Conservation (phyloP, 1,140 invertebrate genomes). For the Hestina assimilis region DNA sequence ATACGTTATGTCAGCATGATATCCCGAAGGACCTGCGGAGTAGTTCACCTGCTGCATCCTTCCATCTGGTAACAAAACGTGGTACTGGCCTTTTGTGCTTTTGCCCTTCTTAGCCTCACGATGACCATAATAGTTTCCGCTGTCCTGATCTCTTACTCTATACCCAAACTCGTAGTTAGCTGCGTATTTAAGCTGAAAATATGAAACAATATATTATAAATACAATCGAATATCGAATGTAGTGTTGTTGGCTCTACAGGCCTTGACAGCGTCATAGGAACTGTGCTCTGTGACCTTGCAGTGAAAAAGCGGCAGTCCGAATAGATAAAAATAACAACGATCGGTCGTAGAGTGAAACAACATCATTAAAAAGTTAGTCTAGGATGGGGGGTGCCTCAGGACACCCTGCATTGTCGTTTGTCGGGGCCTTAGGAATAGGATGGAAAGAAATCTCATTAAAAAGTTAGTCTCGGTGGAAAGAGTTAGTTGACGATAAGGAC, state of each 20-base stretch:
- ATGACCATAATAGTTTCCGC: slow-evolving; percentile 86
- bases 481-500: too few species aligned
- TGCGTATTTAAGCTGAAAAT: slow-evolving; percentile 81
- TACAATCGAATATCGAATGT: background rate
- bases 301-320: too few species aligned
- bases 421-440: too few species aligned
- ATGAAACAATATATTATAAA: background rate
- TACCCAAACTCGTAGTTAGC: slow-evolving; percentile 88
- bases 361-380: too few species aligned
- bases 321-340: too few species aligned
- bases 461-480: too few species aligned
- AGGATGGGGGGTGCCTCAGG: too few species aligned
- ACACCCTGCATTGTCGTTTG: too few species aligned
- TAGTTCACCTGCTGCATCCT: slow-evolving; percentile 87
- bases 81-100: slow-evolving; percentile 84
- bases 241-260: background rate
- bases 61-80: slow-evolving; percentile 88
- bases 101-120: slow-evolving; percentile 82
- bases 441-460: too few species aligned
- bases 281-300: too few species aligned
- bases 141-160: slow-evolving; percentile 82
- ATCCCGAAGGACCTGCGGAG: slow-evolving; percentile 86
- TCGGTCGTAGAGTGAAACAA: too few species aligned
- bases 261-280: too few species aligned
- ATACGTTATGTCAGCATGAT: slow-evolving; percentile 87